Evolutionary conservation across 1,140 invertebrate genomes (phyloP), one percentile per base, ranked within the genome.

Genomic region (Coelopa frigida): DNA sequence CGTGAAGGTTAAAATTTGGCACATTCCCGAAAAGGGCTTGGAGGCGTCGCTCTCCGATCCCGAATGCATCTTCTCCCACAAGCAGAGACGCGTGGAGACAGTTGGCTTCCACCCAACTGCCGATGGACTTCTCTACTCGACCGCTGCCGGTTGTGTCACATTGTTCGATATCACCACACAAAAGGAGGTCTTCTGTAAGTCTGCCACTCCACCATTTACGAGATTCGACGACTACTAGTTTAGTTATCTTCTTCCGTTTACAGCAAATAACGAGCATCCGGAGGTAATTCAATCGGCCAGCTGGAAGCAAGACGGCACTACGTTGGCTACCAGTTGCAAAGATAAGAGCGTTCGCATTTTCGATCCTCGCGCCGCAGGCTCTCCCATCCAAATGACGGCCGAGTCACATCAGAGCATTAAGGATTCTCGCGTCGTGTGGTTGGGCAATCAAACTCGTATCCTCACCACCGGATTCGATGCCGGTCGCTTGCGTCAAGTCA

Each of bases 371-470:
- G 75, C 74, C 1, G 59, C 62, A 5, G 63, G 78, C 1, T 70
- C 73, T 48, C 74, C 73, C 42, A 79, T 85, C 32, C 70, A 85
- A 17, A 75, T 79, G 50, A 72, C 78, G 2, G 78, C 80, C 2
- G 80, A 81, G 44, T 88, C 86, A 59, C 89, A 92, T 69, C 84
- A 85, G 62, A 89, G 84, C 58, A 86, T 92, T 38, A 93, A 92
- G 70, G 93, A 95, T 63, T 93, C 89, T 1, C 74, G 90, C 44
- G 78, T 93, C 2, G 81, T 91, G 0, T 96, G 90, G 89, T 71
- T 95, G 0, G 89, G 88, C 14, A 83, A 89, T 53, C 81, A 80
- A 46, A 81, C 88, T 27, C 78, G 79, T 52, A 81, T 96, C 48
- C 61, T 94, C 0, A 90, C 89, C 4, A 92, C 90, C 46, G 83